Evolutionary conservation across 2,888 invertebrate species (phyloP).

Genomic region (Teleogryllus oceanicus): DNA sequence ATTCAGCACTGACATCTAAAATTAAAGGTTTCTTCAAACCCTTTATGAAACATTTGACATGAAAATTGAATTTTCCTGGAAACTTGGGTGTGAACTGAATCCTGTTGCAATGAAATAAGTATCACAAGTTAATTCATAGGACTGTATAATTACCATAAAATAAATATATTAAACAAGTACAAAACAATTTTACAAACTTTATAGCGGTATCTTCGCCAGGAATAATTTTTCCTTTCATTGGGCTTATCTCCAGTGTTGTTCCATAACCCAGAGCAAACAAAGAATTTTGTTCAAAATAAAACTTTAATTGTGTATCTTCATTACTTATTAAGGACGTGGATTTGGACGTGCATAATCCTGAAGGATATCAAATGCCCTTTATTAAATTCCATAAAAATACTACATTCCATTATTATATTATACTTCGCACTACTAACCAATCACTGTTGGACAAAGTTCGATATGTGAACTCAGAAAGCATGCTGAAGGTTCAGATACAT

Average conservation of each 20-base stretch:
- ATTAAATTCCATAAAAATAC: too few species aligned
- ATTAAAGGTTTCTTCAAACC: conserved; percentile 53
- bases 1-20: conserved; percentile 54
- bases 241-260: conserved; percentile 53
- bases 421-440: conserved; percentile 48
- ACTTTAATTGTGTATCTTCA: conserved; percentile 53
- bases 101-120: conserved; percentile 45
- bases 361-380: neutral
- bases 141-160: neutral
- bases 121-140: neutral
- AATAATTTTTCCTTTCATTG: conserved; percentile 52
- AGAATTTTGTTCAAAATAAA: conserved; percentile 55
- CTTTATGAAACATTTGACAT: conserved; percentile 55
- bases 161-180: conserved; percentile 24
- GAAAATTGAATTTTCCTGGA: conserved; percentile 56
- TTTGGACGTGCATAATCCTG: conserved; percentile 48
- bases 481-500: conserved; percentile 61
- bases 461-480: conserved; percentile 58
- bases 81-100: conserved; percentile 55
- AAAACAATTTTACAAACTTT: conserved; percentile 47
- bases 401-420: neutral
- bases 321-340: conserved; percentile 53
- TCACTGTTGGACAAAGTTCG: conserved; percentile 58
- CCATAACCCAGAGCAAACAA: conserved; percentile 55
- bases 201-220: conserved; percentile 53